Conservation (phyloP, 2,888 invertebrate species). For the Xiphydria camelus region DNA sequence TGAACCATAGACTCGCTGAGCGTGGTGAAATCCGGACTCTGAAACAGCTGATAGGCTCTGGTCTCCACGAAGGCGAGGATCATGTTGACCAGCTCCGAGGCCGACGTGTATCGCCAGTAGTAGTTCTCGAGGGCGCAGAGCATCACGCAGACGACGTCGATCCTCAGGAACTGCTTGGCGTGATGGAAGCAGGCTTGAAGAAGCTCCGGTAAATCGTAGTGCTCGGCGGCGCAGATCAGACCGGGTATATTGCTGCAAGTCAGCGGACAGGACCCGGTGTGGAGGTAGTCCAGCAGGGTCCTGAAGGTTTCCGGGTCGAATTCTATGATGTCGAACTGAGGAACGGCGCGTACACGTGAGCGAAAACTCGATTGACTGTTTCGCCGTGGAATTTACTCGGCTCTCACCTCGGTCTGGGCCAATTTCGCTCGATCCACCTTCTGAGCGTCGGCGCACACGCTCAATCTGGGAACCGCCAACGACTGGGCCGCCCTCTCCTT, state of each 20-base stretch:
- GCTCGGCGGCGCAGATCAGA: conserved; percentile 90
- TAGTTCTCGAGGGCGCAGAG: conserved; percentile 90
- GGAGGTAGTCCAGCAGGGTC: conserved; percentile 86
- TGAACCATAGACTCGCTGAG: conserved; percentile 94
- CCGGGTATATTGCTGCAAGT: conserved; percentile 93
- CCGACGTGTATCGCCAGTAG: conserved; percentile 94
- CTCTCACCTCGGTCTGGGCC: conserved; percentile 82
- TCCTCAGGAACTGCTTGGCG: conserved; percentile 89
- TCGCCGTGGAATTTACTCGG: neutral
- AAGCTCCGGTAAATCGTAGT: conserved; percentile 89
- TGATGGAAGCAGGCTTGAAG: conserved; percentile 95
- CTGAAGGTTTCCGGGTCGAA: conserved; percentile 94
- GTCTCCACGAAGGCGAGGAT: conserved; percentile 89
- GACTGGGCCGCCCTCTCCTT: conserved; percentile 70
- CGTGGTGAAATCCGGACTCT: conserved; percentile 80
- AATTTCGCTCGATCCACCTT: conserved; percentile 90
- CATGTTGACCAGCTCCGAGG: conserved; percentile 92
- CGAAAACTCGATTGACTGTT: neutral
- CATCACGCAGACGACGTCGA: conserved; percentile 94
- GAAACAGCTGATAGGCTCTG: conserved; percentile 82
- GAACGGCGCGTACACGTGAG: neutral
- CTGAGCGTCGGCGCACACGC: conserved; percentile 91
- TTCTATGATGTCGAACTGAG: conserved; percentile 90
- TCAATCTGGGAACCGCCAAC: conserved; percentile 82
- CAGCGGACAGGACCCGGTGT: conserved; percentile 89